Conservation (phyloP, 2,113 vertebrate species). For the Hucho hucho region DNA sequence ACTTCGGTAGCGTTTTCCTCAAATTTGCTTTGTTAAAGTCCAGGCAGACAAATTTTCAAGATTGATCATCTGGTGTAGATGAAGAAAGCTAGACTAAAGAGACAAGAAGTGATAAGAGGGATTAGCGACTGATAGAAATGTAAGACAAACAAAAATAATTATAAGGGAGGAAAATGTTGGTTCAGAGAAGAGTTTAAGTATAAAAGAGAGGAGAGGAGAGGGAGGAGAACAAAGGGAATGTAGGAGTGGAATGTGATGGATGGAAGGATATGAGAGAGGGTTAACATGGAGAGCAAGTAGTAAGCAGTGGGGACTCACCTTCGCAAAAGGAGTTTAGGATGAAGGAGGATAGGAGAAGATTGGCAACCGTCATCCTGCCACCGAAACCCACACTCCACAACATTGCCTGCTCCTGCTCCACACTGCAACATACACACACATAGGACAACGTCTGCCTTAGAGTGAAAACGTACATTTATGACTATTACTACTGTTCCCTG, state of each 20-base stretch:
- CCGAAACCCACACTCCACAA: slow-evolving; percentile 58
- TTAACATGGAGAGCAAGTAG: not conserved
- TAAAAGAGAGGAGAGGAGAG: not conserved
- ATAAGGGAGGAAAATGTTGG: slow-evolving; percentile 4
- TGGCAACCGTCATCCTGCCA: slow-evolving; percentile 67
- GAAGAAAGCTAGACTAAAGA: not conserved
- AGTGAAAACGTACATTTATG: not conserved
- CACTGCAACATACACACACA: slow-evolving; percentile 32
- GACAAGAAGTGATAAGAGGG: not conserved
- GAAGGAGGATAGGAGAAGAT: slow-evolving; percentile 69
- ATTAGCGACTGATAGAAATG: not conserved
- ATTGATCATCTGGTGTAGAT: not conserved
- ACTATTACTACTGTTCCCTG: no score
- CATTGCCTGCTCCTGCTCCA: slow-evolving; percentile 61
- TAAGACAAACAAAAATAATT: not conserved
- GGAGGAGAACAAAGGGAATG: slow-evolving; percentile 9
- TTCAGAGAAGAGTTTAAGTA: slow-evolving; percentile 13
- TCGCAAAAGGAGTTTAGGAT: slow-evolving; percentile 65
- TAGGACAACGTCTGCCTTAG: no score
- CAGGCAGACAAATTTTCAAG: not conserved
- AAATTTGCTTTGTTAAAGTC: no score
- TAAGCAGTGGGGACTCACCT: slow-evolving; percentile 59
- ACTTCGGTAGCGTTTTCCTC: no score
- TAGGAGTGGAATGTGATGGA: slow-evolving; percentile 6
- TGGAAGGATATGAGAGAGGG: not conserved